phyloP scores from a whole-genome alignment of 2,888 invertebrate genomes.

The Scaptomyza cyrtandrae region DNA sequence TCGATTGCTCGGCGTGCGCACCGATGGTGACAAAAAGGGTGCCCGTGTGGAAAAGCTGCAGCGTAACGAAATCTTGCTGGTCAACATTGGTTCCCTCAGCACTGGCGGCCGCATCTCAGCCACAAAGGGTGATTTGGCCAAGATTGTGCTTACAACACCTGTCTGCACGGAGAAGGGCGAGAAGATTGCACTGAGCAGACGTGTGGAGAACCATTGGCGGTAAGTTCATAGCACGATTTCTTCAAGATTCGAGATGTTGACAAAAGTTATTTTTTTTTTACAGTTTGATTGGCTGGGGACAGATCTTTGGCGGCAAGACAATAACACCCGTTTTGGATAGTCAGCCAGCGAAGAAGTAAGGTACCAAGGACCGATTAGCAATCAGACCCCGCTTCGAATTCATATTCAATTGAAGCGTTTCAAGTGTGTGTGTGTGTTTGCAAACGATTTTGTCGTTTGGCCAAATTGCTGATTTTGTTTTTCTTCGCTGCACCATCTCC shows the following conservation, averaged over 20 bases:
- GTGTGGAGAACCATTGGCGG: slow-evolving; percentile 99
- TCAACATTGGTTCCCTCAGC: slow-evolving; percentile 99
- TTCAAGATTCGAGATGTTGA: neutral
- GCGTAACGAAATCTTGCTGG: slow-evolving; percentile 95
- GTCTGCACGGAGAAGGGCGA: slow-evolving; percentile 99
- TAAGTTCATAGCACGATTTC: slow-evolving; percentile 84
- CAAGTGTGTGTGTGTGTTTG: slow-evolving; percentile 32
- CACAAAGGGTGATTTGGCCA: slow-evolving; percentile 98
- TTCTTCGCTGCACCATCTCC: slow-evolving; percentile 39
- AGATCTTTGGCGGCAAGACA: slow-evolving; percentile 98
- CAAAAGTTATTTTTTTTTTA: slow-evolving; percentile 66
- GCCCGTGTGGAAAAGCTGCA: slow-evolving; percentile 98
- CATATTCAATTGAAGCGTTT: slow-evolving; percentile 51
- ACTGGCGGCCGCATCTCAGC: slow-evolving; percentile 98
- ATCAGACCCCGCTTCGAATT: slow-evolving; percentile 45
- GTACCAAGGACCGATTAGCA: slow-evolving; percentile 27
- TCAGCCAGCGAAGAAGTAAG: slow-evolving; percentile 69
- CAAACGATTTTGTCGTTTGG: slow-evolving; percentile 28
- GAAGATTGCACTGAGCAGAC: slow-evolving; percentile 99
- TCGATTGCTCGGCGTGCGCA: slow-evolving; percentile 97
- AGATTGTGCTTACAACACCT: slow-evolving; percentile 97
- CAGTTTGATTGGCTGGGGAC: slow-evolving; percentile 99
- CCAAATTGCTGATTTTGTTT: slow-evolving; percentile 41
- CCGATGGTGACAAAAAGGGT: slow-evolving; percentile 99
- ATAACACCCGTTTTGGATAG: slow-evolving; percentile 89